A percentile compares a stretch with the other conserved stretches of the same genome.
phyloP scores from a whole-genome alignment of 2,888 invertebrate genomes.

The Pocota personata region DNA sequence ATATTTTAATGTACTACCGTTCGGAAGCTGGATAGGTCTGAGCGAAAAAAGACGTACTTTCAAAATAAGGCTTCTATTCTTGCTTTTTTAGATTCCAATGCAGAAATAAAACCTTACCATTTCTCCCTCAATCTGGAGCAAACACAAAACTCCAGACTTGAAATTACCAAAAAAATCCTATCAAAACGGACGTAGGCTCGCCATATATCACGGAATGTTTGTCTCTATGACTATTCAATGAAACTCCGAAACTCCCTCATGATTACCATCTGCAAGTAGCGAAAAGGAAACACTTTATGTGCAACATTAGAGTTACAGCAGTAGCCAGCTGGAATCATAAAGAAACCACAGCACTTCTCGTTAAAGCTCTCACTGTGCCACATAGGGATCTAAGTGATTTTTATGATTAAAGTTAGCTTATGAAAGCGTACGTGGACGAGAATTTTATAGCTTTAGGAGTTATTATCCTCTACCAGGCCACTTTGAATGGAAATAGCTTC shows the following conservation, averaged over 20 bases:
- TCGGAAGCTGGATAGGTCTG: no score
- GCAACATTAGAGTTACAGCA: neutral
- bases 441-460: neutral
- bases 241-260: neutral
- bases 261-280: neutral
- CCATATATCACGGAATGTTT: no score
- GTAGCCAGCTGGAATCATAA: neutral
- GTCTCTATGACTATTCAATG: no score
- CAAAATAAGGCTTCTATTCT: no score
- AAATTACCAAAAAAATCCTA: no score
- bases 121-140: no score
- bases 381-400: constrained; percentile 10
- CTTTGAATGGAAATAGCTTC: neutral
- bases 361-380: neutral
- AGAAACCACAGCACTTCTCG: neutral
- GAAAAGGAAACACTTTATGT: neutral
- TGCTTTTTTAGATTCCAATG: no score
- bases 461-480: neutral
- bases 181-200: no score
- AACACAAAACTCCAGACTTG: no score
- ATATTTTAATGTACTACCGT: no score
- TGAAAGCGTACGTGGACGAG: neutral
- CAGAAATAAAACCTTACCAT: no score
- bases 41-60: no score
- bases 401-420: neutral